phyloP scores from a whole-genome alignment of 2,797 vertebrate species.

The Phyllotis vaccarum region DNA sequence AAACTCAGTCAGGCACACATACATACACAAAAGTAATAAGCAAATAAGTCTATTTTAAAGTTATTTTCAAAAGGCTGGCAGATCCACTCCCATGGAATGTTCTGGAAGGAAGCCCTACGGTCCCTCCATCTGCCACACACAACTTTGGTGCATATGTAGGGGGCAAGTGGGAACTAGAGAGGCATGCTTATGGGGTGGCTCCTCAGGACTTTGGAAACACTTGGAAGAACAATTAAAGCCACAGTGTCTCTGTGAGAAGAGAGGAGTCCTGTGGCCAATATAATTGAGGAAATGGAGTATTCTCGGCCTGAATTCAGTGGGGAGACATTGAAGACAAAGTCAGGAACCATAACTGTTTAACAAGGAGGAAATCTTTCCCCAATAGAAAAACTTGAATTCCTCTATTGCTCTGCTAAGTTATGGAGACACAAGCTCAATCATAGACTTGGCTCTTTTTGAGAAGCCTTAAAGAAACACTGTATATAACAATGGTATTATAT shows the following conservation, averaged over 20 bases:
- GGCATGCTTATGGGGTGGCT: neutral
- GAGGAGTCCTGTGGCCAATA: neutral
- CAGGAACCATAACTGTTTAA: slow-evolving; percentile 4
- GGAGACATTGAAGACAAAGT: neutral
- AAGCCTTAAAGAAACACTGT: neutral
- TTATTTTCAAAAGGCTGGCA: slow-evolving; percentile 10
- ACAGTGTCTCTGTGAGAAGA: slow-evolving; percentile 1
- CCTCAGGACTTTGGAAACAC: neutral
- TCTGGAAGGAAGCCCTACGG: neutral
- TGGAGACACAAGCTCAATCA: neutral
- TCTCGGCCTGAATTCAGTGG: neutral
- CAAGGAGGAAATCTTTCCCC: neutral
- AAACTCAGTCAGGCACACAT: neutral
- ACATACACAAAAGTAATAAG: no score
- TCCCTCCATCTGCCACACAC: neutral
- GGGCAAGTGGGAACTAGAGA: neutral
- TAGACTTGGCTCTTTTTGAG: neutral
- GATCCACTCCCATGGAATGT: neutral
- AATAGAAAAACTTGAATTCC: neutral
- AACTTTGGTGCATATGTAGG: neutral
- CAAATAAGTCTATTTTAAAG: neutral
- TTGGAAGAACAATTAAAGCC: slow-evolving; percentile 38
- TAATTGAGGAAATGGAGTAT: slow-evolving; percentile 47
- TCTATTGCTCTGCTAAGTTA: neutral
- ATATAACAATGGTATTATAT: no score